Evolutionary conservation across 2,797 vertebrate species (phyloP), one percentile per base, ranked within the genome.

Genomic region (Dendrocincla tyrannina): DNA sequence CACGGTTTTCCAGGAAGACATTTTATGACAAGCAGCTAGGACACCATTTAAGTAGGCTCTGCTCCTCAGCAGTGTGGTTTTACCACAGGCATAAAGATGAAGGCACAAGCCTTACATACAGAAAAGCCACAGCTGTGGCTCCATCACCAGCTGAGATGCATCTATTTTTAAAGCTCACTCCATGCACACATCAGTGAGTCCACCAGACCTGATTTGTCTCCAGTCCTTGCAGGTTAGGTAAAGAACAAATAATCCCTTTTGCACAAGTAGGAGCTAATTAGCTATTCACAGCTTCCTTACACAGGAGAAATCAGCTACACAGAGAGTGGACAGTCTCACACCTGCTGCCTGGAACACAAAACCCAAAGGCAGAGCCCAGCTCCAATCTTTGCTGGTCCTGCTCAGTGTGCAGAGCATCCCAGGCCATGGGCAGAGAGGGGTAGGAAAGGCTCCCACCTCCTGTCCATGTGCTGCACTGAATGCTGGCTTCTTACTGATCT

Each of bases 341-440:
- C 16, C 12, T 37, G 32, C 67, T 28, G 58, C 17, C 8, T 25
- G n/a, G 49, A 82, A 50, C 67, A 50, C 46, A 20, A 56, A 74
- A 11, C 37, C 44, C 52, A 49, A 49, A 62, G 47, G n/a, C 41
- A 55, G 46, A 68, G 59, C 37, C 19, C 25, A 42, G 25, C 50
- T 76, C 35, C 11, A 22, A 5, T 33, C 25, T 27, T 64, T 33
- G 37, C n/a, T 58, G n/a, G 17, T 32, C 12, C 35, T 59, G 19
- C 5, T 46, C 18, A 32, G 30, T 16, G 7, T 12, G 20, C 16
- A 44, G 24, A 9, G 27, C 4, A 12, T 27, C 17, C 39, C 2
- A 16, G 32, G 12, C 24, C 5, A 2, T 0, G 10, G 46, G 50
- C 20, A 32, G 10, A 9, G 25, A 16, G 10, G 0, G 2, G 44